A percentile compares a stretch with the other conserved stretches of the same genome.
Evolutionary conservation across 2,113 vertebrate genomes (phyloP).

Genomic region (Rhodinocichla rosea): DNA sequence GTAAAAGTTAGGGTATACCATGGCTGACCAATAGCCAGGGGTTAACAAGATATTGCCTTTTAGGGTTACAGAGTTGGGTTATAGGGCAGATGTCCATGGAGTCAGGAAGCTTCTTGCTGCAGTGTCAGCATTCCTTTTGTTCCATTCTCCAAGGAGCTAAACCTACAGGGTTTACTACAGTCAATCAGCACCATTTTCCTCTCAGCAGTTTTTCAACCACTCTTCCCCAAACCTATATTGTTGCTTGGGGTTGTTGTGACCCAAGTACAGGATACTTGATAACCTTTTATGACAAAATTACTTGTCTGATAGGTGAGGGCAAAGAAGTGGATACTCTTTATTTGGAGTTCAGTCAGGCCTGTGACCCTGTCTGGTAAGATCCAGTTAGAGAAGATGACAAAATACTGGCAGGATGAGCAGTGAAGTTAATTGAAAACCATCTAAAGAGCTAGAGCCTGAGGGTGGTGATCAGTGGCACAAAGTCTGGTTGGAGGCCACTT

Average conservation of each 20-base stretch:
- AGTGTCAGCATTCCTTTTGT: no score
- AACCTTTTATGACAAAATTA: background rate
- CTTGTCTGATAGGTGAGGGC: background rate
- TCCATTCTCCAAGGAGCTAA: no score
- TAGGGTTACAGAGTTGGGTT: no score
- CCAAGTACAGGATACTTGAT: background rate
- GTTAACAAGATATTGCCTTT: no score
- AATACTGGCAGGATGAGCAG: background rate
- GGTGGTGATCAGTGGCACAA: background rate
- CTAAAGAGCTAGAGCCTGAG: no score
- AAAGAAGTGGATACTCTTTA: background rate
- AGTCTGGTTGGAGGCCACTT: background rate
- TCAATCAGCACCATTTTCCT: rapidly evolving
- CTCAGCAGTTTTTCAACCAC: background rate
- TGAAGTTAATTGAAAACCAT: background rate
- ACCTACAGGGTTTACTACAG: no score
- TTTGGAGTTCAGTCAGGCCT: background rate
- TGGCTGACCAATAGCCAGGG: no score
- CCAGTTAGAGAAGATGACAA: background rate
- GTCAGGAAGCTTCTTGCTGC: no score
- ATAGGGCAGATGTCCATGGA: no score
- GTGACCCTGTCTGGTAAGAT: background rate
- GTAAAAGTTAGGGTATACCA: no score
- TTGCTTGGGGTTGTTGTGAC: background rate
- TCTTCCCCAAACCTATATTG: background rate